These are phyloP conservation scores for Dolichoris vasculosae DNA, from an alignment of 1,140 invertebrate genomes.

Conservation along the genomic window DNA sequence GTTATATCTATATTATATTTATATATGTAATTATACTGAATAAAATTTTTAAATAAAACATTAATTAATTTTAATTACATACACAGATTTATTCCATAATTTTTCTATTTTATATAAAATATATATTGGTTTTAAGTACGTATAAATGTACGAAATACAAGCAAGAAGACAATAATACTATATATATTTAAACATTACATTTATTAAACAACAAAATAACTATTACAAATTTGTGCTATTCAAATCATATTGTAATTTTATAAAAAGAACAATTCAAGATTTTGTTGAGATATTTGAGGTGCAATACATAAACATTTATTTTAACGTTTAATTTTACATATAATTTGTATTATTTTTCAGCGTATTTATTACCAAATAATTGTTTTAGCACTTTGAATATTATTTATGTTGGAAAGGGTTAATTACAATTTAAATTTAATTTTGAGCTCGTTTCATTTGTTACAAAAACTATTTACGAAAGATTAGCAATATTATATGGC, in stretches of 20 bases:
- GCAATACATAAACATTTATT: background rate
- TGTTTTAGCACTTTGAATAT: background rate
- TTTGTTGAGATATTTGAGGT: background rate
- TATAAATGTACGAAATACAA: background rate
- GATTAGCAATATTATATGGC: constrained; percentile 35
- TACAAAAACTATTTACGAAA: constrained; percentile 18
- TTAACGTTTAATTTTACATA: background rate
- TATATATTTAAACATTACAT: constrained; percentile 8
- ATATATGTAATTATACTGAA: no score
- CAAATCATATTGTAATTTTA: constrained; percentile 20
- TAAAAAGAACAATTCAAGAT: constrained; percentile 4
- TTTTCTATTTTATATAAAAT: no score
- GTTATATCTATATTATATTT: no score
- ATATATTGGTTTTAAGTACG: background rate
- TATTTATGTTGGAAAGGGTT: constrained; percentile 2
- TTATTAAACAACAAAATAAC: constrained; percentile 37
- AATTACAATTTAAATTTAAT: background rate
- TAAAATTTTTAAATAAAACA: no score
- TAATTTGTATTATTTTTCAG: background rate
- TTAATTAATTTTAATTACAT: no score
- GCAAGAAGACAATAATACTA: background rate
- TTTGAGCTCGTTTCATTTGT: background rate
- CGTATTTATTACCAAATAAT: background rate
- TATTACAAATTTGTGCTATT: constrained; percentile 41
- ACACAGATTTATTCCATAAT: background rate